Evolutionary conservation across 2,888 invertebrate genomes (phyloP).

Genomic region (Antheraea assamensis): DNA sequence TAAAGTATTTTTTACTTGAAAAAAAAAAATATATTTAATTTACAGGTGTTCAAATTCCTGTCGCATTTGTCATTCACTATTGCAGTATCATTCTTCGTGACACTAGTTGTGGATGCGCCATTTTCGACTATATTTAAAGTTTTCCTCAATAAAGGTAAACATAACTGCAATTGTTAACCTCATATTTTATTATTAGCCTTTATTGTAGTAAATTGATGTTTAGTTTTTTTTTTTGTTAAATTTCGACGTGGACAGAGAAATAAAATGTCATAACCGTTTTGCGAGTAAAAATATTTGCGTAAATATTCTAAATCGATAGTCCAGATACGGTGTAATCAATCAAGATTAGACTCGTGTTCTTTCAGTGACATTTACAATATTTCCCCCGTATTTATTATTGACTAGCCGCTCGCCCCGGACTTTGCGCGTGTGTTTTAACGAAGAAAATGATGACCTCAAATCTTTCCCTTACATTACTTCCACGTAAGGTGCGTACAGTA

Average conservation of each 20-base stretch:
- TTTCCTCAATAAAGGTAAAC: slow-evolving; percentile 28
- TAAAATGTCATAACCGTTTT: background rate
- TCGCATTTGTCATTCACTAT: slow-evolving; percentile 33
- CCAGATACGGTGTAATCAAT: background rate
- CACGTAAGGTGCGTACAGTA: no score
- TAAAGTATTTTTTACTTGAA: no score
- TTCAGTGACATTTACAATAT: background rate
- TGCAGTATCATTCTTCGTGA: slow-evolving; percentile 32
- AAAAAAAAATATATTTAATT: slow-evolving; percentile 17
- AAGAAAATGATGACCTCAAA: no score
- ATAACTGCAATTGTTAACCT: background rate
- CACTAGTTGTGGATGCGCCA: slow-evolving; percentile 39
- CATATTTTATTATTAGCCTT: background rate
- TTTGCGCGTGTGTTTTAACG: no score
- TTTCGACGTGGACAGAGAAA: background rate
- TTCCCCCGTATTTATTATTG: background rate
- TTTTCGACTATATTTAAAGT: slow-evolving; percentile 39
- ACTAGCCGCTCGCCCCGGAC: no score
- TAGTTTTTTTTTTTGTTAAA: background rate
- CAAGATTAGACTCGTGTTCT: background rate
- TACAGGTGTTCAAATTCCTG: slow-evolving; percentile 38
- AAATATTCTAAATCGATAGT: background rate
- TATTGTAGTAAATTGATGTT: background rate
- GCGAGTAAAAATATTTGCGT: no score
- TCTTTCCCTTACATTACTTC: no score